Conservation (phyloP, 2,888 invertebrate species). For the Eilema caniola region DNA sequence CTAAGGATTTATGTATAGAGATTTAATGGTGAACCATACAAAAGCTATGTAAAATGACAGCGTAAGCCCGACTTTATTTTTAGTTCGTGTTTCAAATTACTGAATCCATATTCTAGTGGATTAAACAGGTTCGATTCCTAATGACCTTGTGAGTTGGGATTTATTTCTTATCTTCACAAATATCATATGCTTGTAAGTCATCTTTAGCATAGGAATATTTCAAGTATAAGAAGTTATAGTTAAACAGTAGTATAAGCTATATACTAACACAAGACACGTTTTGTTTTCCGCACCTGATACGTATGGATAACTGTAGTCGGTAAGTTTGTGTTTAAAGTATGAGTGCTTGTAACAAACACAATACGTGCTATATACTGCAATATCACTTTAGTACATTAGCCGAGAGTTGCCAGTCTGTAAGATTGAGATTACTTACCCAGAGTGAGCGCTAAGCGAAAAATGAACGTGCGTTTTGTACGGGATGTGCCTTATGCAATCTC, state of each 20-base stretch:
- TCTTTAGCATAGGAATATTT: background rate
- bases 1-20: too few species aligned
- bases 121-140: background rate
- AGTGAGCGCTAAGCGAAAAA: background rate
- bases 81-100: too few species aligned
- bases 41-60: too few species aligned
- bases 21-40: too few species aligned
- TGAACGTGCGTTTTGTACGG: too few species aligned
- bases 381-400: background rate
- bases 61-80: too few species aligned
- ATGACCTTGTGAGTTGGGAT: background rate
- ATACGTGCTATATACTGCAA: background rate
- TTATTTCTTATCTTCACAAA: too few species aligned
- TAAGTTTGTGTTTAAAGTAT: constrained; percentile 65
- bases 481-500: too few species aligned
- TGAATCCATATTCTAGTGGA: background rate
- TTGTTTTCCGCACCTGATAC: constrained; percentile 67
- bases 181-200: background rate
- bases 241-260: constrained; percentile 25
- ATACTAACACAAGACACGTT: constrained; percentile 58
- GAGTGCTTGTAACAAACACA: constrained; percentile 19
- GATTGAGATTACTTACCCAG: background rate
- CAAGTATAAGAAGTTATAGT: background rate
- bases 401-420: background rate
- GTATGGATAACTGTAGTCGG: constrained; percentile 77